A percentile compares a stretch with the other conserved stretches of the same genome.
These are phyloP conservation scores for Napeogenes inachia DNA, from an alignment of 2,888 invertebrate species.

Conservation along the genomic window DNA sequence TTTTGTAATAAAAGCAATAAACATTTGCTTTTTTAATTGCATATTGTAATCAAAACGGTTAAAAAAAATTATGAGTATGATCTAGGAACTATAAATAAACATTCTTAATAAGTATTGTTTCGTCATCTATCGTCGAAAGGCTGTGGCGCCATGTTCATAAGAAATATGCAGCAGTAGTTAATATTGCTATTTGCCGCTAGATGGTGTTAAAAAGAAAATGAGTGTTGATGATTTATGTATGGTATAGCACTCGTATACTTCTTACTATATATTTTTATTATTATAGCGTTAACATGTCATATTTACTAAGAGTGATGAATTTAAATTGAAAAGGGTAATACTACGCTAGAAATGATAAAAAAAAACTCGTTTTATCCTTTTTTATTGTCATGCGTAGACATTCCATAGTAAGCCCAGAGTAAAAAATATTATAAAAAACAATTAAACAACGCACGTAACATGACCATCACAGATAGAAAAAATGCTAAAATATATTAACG, in stretches of 20 bases:
- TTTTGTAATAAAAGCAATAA: too few species aligned
- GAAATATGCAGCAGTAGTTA: neutral
- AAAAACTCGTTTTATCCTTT: neutral
- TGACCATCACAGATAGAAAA: slow-evolving; percentile 22
- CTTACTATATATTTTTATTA: too few species aligned
- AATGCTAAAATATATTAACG: slow-evolving; percentile 26
- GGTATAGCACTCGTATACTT: too few species aligned
- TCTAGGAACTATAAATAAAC: too few species aligned
- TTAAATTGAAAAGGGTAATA: neutral
- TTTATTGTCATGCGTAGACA: slow-evolving; percentile 6
- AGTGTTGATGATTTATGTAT: too few species aligned
- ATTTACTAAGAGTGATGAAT: neutral
- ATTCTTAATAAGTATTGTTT: neutral
- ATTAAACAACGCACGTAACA: slow-evolving; percentile 3
- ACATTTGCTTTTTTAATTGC: too few species aligned
- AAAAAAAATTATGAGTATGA: too few species aligned
- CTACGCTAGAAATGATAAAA: neutral
- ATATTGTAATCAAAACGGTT: too few species aligned
- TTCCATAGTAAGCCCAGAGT: slow-evolving; percentile 12
- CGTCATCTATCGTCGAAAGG: slow-evolving; percentile 32
- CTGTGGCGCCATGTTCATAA: neutral
- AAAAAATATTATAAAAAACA: slow-evolving; percentile 1
- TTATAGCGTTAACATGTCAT: too few species aligned
- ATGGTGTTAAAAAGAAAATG: slow-evolving; percentile 27
- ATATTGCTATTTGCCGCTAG: slow-evolving; percentile 33